Conservation (phyloP, 2,797 vertebrate species). For the Lophius americanus region DNA sequence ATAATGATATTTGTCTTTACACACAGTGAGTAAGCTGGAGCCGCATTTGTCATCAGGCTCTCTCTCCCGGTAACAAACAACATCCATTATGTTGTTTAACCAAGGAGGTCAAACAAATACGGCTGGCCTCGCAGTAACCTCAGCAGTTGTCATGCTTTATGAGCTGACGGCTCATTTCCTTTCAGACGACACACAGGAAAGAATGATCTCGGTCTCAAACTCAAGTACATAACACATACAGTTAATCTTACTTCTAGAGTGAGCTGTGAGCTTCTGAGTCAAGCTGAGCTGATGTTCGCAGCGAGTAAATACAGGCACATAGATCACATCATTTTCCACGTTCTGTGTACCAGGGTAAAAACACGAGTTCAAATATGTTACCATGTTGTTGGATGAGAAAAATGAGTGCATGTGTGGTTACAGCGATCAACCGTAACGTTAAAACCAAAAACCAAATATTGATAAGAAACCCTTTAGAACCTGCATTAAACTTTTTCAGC, state of each 20-base stretch:
- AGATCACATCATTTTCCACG: slow-evolving; percentile 5
- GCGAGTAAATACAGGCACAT: neutral
- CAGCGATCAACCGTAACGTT: too few species aligned
- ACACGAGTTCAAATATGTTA: neutral
- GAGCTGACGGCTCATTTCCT: slow-evolving; percentile 21
- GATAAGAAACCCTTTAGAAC: too few species aligned
- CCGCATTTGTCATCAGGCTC: slow-evolving; percentile 16
- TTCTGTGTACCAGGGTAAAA: neutral
- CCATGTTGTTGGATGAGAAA: neutral
- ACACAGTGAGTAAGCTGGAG: slow-evolving; percentile 21
- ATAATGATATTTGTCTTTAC: neutral
- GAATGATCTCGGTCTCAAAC: too few species aligned
- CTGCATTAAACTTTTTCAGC: too few species aligned
- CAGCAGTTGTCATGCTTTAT: slow-evolving; percentile 39
- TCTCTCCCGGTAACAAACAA: slow-evolving; percentile 18
- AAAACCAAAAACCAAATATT: too few species aligned
- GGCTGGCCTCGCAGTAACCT: slow-evolving; percentile 35
- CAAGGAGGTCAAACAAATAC: slow-evolving; percentile 22
- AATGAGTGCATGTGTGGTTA: too few species aligned
- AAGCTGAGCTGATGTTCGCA: slow-evolving; percentile 21
- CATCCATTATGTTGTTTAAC: slow-evolving; percentile 35
- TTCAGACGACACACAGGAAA: too few species aligned
- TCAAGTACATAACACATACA: too few species aligned
- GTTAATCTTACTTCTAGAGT: slow-evolving; percentile 9
- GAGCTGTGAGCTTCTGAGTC: slow-evolving; percentile 11